These are phyloP conservation scores for Monochamus saltuarius DNA, from an alignment of 1,140 invertebrate genomes.

Conservation along the genomic window DNA sequence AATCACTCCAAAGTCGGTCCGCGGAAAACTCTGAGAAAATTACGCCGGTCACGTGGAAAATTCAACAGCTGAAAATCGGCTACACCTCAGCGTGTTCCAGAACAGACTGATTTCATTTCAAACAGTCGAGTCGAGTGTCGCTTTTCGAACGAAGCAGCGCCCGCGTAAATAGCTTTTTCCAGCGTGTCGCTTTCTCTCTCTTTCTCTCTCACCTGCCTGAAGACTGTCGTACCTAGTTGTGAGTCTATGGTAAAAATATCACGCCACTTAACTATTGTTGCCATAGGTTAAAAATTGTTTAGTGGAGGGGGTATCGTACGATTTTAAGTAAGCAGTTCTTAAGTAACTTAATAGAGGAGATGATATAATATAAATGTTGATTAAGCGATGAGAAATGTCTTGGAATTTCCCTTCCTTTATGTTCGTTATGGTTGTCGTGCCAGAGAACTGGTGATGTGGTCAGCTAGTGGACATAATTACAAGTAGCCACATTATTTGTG, in stretches of 20 bases:
- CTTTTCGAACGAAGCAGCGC: no score
- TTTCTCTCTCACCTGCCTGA: no score
- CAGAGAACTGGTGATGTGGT: no score
- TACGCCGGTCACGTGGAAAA: constrained; percentile 35
- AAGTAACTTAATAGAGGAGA: background rate
- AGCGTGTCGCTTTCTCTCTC: no score
- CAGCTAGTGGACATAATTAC: no score
- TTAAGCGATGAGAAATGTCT: no score
- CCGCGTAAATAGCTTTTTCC: no score
- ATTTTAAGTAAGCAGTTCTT: background rate
- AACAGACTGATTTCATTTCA: constrained; percentile 25
- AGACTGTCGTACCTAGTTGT: no score
- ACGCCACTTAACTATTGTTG: constrained; percentile 1
- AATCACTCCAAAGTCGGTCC: constrained; percentile 3
- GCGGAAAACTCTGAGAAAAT: constrained; percentile 8
- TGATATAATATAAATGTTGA: no score
- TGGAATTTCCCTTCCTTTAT: no score
- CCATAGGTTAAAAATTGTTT: background rate
- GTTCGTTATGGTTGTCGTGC: no score
- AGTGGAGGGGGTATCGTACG: constrained; percentile 6
- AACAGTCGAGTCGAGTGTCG: background rate
- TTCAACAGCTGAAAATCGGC: constrained; percentile 17
- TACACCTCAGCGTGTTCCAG: constrained; percentile 20
- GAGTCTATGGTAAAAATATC: background rate
- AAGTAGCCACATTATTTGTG: no score